Conservation (phyloP, 2,113 vertebrate species). For the Rhinoderma darwinii region DNA sequence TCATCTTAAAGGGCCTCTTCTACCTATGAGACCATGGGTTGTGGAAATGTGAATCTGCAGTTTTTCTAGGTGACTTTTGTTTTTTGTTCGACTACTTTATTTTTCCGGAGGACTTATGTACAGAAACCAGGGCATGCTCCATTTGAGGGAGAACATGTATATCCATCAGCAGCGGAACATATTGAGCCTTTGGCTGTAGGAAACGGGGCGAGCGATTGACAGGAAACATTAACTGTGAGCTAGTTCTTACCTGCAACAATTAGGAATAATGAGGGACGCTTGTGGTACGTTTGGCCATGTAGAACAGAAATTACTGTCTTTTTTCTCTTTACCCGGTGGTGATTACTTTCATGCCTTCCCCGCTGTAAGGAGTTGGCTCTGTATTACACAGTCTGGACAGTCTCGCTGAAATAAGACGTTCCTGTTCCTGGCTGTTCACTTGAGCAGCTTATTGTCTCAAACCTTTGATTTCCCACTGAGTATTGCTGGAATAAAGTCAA, state of each 20-base stretch:
- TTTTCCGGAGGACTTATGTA: background rate
- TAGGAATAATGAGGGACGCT: slow-evolving; percentile 15
- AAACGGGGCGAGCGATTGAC: background rate
- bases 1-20: too few species aligned
- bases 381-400: background rate
- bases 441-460: slow-evolving; percentile 19
- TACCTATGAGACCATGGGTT: background rate
- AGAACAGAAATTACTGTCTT: slow-evolving; percentile 25
- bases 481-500: slow-evolving; percentile 23
- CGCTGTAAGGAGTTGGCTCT: background rate
- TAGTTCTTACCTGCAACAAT: slow-evolving; percentile 6
- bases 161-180: slow-evolving; percentile 5
- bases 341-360: slow-evolving; percentile 39
- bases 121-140: slow-evolving; percentile 2
- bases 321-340: slow-evolving; percentile 22
- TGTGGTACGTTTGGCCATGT: background rate
- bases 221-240: slow-evolving; percentile 30
- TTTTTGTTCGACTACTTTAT: background rate
- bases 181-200: slow-evolving; percentile 17
- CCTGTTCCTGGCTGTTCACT: slow-evolving; percentile 16
- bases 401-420: slow-evolving; percentile 16
- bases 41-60: background rate
- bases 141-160: slow-evolving; percentile 9
- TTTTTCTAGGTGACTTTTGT: background rate
- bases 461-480: slow-evolving; percentile 2